Evolutionary conservation across 2,113 vertebrate genomes (phyloP).

Genomic region (Amia ocellicauda): DNA sequence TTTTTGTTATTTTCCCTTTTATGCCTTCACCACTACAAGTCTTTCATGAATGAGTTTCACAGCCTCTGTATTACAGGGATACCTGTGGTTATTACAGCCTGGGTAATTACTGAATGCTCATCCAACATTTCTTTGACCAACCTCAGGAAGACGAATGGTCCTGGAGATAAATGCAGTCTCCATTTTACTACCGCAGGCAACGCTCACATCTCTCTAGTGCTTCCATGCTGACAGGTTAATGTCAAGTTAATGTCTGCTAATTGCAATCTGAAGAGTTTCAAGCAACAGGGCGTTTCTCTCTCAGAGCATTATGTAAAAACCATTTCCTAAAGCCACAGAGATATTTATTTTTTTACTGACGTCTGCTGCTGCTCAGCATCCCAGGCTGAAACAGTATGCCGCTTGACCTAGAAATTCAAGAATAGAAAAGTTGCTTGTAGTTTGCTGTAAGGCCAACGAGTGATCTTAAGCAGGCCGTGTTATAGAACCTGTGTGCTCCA

Average conservation of each 20-base stretch:
- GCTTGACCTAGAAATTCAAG: too few species aligned
- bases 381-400: too few species aligned
- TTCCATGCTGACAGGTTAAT: background rate
- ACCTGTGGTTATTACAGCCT: background rate
- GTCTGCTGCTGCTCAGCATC: too few species aligned
- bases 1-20: slow-evolving; percentile 2
- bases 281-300: too few species aligned
- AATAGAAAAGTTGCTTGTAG: too few species aligned
- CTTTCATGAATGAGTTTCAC: background rate
- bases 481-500: slow-evolving; percentile 30
- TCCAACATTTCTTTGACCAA: background rate
- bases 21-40: background rate
- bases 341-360: too few species aligned
- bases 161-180: background rate
- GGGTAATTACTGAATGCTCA: background rate
- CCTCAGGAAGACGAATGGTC: background rate
- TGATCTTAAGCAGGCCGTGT: too few species aligned
- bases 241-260: background rate
- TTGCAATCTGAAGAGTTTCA: background rate
- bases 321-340: too few species aligned
- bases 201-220: background rate
- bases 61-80: background rate
- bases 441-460: too few species aligned
- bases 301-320: too few species aligned
- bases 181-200: background rate